Evolutionary conservation across 2,888 invertebrate species (phyloP).

Genomic region (Apodemia hepburni): DNA sequence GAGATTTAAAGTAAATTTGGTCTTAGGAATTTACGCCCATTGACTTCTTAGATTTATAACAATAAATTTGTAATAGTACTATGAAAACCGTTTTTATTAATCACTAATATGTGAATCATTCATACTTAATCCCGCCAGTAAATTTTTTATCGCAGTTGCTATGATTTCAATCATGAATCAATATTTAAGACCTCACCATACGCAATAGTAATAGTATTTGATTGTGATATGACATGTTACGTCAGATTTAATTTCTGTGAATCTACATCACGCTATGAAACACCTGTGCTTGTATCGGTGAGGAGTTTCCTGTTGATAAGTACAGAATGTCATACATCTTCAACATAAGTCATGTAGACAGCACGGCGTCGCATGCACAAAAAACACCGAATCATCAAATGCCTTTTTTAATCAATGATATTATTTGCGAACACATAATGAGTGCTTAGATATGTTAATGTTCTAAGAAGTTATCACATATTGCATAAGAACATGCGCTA

Average conservation of each 20-base stretch:
- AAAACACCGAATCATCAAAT: slow-evolving; percentile 28
- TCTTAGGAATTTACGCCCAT: no score
- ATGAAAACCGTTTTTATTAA: background rate
- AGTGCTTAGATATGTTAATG: background rate
- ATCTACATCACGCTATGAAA: slow-evolving; percentile 37
- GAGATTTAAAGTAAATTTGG: no score
- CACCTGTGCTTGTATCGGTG: slow-evolving; percentile 54
- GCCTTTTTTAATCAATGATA: slow-evolving; percentile 7
- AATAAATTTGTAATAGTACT: no score
- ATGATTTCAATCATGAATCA: background rate
- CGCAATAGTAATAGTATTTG: background rate
- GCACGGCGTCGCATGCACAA: slow-evolving; percentile 27
- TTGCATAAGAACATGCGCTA: background rate
- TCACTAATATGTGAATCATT: background rate
- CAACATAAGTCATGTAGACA: slow-evolving; percentile 32
- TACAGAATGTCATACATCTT: slow-evolving; percentile 30
- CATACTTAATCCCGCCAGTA: background rate
- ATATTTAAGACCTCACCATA: background rate
- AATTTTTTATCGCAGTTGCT: background rate
- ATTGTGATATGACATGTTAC: slow-evolving; percentile 32
- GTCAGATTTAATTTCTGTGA: slow-evolving; percentile 49
- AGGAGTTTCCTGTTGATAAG: slow-evolving; percentile 57
- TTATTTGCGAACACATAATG: slow-evolving; percentile 1
- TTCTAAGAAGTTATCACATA: slow-evolving; percentile 8
- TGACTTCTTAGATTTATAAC: no score